Percentiles rank a stretch among this genome's conserved stretches.
These are phyloP conservation scores for Mizuhopecten yessoensis DNA, from an alignment of 1,140 invertebrate genomes.

Conservation along the genomic window DNA sequence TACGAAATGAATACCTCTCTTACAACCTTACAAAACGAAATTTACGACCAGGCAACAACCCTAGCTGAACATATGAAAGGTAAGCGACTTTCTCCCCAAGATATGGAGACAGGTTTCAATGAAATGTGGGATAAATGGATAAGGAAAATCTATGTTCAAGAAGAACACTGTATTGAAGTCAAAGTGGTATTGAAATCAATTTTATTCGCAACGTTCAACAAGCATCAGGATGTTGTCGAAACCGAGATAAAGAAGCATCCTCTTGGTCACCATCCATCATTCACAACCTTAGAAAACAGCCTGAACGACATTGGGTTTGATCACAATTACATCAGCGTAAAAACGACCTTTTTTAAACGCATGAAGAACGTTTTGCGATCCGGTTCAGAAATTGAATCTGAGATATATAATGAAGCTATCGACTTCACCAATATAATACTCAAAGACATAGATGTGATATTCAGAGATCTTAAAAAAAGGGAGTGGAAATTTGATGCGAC, in stretches of 20 bases:
- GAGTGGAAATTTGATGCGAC: slow-evolving; percentile 15
- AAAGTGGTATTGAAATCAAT: neutral
- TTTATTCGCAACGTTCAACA: neutral
- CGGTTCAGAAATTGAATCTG: no score
- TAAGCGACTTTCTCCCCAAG: neutral
- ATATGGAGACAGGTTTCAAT: slow-evolving; percentile 26
- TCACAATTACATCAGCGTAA: neutral
- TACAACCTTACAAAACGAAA: neutral
- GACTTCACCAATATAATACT: slow-evolving; percentile 2
- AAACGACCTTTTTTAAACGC: neutral
- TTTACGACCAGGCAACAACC: neutral
- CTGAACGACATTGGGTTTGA: neutral
- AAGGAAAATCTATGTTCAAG: neutral
- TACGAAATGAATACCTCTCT: neutral
- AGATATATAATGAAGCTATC: neutral
- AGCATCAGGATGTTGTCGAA: neutral
- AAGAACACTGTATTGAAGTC: neutral
- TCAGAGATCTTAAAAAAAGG: neutral
- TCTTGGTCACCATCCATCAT: neutral
- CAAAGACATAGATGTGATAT: slow-evolving; percentile 6
- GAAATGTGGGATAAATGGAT: slow-evolving; percentile 13
- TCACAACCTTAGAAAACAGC: neutral
- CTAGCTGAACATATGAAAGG: neutral
- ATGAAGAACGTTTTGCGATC: neutral
- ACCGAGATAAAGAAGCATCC: neutral